Evolutionary conservation across 2,888 invertebrate genomes (phyloP).

Genomic region (Exocentrus adspersus): DNA sequence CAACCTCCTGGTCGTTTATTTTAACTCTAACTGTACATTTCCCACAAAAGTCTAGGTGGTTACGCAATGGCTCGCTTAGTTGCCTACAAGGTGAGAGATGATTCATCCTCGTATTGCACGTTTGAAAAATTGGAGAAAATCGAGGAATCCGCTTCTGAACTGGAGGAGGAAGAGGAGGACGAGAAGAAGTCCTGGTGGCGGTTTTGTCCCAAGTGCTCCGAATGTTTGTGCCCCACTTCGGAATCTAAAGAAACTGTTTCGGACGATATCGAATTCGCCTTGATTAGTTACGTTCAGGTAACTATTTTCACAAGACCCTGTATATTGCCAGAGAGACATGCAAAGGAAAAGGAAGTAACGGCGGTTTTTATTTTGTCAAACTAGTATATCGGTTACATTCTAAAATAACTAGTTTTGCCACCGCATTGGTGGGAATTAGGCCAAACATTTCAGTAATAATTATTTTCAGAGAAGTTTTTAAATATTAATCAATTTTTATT

Average conservation of each 20-base stretch:
- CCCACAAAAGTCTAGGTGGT: not conserved
- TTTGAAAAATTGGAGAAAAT: conserved; percentile 31
- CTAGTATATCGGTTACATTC: too few relatives aligned
- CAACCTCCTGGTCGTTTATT: not conserved
- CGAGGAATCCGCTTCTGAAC: conserved; percentile 30
- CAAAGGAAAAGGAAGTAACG: too few relatives aligned
- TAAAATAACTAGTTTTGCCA: too few relatives aligned
- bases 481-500: too few relatives aligned
- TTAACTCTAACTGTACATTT: not conserved
- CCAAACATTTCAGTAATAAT: too few relatives aligned
- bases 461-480: too few relatives aligned
- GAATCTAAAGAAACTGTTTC: conserved; percentile 45
- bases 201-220: conserved; percentile 34
- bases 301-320: not conserved
- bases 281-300: conserved; percentile 50
- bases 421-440: too few relatives aligned
- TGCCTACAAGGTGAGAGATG: conserved; percentile 46
- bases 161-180: conserved; percentile 6
- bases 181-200: conserved; percentile 12
- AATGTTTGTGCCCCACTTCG: conserved; percentile 35
- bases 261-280: conserved; percentile 50
- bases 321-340: too few relatives aligned
- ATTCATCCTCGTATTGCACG: conserved; percentile 44
- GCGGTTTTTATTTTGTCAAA: too few relatives aligned
- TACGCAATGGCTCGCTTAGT: conserved; percentile 42